Evolutionary conservation across 2,797 vertebrate genomes (phyloP).

Genomic region (Chelon labrosus): DNA sequence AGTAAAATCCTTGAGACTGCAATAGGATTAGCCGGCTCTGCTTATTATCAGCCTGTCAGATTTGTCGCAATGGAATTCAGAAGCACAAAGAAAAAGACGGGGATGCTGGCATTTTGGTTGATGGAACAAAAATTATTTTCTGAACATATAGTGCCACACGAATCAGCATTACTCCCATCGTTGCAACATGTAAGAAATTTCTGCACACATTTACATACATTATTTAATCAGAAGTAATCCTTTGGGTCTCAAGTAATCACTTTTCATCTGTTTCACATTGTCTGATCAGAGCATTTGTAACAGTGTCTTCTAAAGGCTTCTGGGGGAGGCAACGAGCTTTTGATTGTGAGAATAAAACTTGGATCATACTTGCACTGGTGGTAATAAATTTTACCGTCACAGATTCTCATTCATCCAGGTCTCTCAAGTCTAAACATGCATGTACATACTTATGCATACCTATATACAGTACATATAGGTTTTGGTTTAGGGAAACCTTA

Average conservation of each 20-base stretch:
- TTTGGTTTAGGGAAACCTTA: background rate
- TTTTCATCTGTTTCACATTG: background rate
- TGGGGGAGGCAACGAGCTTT: background rate
- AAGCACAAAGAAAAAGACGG: constrained; percentile 24
- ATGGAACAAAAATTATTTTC: constrained; percentile 11
- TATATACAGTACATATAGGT: background rate
- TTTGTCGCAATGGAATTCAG: constrained; percentile 44
- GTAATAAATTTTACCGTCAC: background rate
- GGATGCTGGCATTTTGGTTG: constrained; percentile 1
- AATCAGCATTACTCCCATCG: constrained; percentile 7
- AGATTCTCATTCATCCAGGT: background rate
- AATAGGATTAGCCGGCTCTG: constrained; percentile 46
- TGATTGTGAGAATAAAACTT: background rate
- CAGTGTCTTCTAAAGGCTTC: background rate
- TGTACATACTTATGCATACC: background rate
- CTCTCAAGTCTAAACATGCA: background rate
- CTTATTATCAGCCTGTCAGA: constrained; percentile 44
- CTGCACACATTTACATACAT: constrained; percentile 3
- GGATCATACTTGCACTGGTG: background rate
- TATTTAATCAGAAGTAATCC: constrained; percentile 1
- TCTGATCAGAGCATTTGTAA: background rate
- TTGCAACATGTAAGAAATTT: constrained; percentile 4
- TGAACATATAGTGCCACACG: constrained; percentile 15
- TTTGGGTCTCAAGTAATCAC: constrained; percentile 29
- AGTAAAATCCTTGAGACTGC: constrained; percentile 42